Percentiles rank a stretch among this genome's conserved stretches.
These are phyloP conservation scores for Neofelis nebulosa DNA, from an alignment of 2,113 vertebrate species.

Conservation along the genomic window DNA sequence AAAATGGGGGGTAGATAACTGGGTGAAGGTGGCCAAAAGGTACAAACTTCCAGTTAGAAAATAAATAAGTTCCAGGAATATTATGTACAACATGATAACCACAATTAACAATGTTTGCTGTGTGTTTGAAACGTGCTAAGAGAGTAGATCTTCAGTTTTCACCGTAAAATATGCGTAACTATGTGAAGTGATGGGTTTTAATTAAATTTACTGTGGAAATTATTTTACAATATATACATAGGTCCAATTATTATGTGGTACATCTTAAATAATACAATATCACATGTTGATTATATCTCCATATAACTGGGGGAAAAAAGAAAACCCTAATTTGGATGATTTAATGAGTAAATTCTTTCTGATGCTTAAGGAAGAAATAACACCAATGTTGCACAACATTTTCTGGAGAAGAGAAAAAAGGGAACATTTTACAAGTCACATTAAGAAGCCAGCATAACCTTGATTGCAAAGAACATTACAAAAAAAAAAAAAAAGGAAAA, in stretches of 20 bases:
- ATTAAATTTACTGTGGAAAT: not conserved
- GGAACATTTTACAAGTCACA: not conserved
- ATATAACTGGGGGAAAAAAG: not conserved
- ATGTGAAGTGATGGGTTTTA: not conserved
- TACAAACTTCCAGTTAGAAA: not conserved
- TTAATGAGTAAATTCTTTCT: not conserved
- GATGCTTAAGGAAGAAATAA: slow-evolving; percentile 3
- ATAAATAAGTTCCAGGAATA: not conserved
- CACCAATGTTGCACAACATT: not conserved
- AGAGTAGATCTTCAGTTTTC: not conserved
- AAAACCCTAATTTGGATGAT: not conserved
- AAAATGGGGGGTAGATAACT: not conserved
- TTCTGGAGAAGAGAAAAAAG: not conserved
- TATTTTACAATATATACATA: not conserved
- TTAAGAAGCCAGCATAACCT: not conserved
- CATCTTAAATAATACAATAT: not conserved
- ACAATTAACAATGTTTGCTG: not conserved
- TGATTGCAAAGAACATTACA: not conserved
- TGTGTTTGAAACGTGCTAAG: not conserved
- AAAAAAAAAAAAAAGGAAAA: not conserved
- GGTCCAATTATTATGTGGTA: not conserved
- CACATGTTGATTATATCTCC: not conserved
- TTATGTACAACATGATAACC: not conserved
- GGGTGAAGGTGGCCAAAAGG: not conserved
- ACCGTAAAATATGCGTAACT: not conserved